Percentiles rank a stretch among this genome's conserved stretches.
Conservation (phyloP, 2,113 vertebrate species). For the Syngnathus floridae region DNA sequence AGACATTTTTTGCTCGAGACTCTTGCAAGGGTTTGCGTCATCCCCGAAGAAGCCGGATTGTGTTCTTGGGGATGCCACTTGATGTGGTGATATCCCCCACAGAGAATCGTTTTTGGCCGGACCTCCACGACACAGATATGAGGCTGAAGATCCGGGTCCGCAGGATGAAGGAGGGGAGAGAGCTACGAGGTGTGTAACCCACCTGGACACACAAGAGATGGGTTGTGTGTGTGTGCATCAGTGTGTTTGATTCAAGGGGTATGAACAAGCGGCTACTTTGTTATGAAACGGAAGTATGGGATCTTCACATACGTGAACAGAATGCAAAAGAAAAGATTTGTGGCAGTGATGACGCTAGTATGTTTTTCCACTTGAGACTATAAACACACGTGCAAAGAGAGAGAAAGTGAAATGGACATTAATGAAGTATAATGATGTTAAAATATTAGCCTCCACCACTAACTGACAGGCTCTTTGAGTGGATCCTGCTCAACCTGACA, state of each 20-base stretch:
- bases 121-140: slow-evolving; percentile 79
- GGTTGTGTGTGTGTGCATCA: neutral
- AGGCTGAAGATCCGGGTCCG: slow-evolving; percentile 89
- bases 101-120: slow-evolving; percentile 80
- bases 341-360: neutral
- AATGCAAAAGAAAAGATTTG: neutral
- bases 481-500: slow-evolving; percentile 1
- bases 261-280: neutral
- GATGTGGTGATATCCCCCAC: slow-evolving; percentile 77
- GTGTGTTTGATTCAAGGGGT: neutral
- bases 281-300: neutral
- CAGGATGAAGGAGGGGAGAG: slow-evolving; percentile 83
- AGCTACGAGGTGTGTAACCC: slow-evolving; percentile 80
- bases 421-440: neutral
- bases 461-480: neutral
- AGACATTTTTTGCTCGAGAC: slow-evolving; percentile 18
- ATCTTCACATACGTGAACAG: neutral
- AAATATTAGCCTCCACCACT: slow-evolving; percentile 9
- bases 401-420: slow-evolving; percentile 11
- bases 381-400: slow-evolving; percentile 17
- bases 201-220: slow-evolving; percentile 26
- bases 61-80: slow-evolving; percentile 74
- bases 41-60: slow-evolving; percentile 40
- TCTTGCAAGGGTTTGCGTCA: slow-evolving; percentile 15
- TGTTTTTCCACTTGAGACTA: slow-evolving; percentile 26